These are phyloP conservation scores for Trichopoda pennipes DNA, from an alignment of 2,888 invertebrate species.

Conservation along the genomic window DNA sequence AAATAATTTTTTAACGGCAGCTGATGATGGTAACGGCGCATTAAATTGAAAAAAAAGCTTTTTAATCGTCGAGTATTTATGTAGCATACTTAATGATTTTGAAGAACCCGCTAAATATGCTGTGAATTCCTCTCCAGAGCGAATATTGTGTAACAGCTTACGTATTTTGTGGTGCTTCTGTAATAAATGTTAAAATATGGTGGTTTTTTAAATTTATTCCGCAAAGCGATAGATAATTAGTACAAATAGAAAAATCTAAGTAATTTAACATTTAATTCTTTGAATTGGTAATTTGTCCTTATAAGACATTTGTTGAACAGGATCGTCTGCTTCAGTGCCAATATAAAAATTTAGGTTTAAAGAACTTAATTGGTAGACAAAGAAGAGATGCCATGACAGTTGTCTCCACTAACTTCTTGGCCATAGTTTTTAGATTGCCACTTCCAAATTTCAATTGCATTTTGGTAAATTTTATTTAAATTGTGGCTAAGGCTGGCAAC, in stretches of 20 bases:
- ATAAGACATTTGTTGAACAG: too few species aligned
- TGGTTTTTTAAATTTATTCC: neutral
- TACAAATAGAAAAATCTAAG: neutral
- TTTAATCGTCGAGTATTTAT: neutral
- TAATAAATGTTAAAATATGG: neutral
- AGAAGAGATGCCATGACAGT: too few species aligned
- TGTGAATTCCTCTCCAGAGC: neutral
- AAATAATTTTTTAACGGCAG: too few species aligned
- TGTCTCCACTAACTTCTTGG: too few species aligned
- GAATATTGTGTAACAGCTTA: neutral
- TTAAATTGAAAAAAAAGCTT: neutral
- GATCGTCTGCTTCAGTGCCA: too few species aligned
- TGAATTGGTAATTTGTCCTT: too few species aligned
- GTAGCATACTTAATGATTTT: neutral
- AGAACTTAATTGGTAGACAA: too few species aligned
- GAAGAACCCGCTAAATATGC: neutral
- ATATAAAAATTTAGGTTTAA: too few species aligned
- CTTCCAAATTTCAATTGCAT: too few species aligned
- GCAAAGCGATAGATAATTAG: neutral
- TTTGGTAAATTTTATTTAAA: too few species aligned
- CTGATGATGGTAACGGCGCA: neutral
- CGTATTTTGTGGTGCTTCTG: neutral
- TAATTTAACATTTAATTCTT: neutral
- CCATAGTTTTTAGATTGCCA: too few species aligned
- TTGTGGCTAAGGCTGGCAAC: too few species aligned